A percentile compares a stretch with the other conserved stretches of the same genome.
phyloP scores from a whole-genome alignment of 2,888 invertebrate genomes.

The Punctoribates punctum region DNA sequence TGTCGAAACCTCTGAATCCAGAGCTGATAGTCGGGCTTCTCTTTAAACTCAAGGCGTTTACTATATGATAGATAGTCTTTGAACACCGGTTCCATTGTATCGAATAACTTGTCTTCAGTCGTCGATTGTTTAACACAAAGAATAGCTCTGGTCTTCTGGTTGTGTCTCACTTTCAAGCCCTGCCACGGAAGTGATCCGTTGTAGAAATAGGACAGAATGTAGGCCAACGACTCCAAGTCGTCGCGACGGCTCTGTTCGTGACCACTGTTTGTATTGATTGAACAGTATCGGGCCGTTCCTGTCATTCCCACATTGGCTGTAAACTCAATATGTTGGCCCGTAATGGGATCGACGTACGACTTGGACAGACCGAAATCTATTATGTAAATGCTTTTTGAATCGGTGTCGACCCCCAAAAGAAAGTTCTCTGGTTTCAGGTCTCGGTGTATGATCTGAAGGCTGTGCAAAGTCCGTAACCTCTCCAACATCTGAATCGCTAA shows the following conservation, averaged over 20 bases:
- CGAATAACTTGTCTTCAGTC: background rate
- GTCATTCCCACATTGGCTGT: background rate
- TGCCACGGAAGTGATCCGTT: background rate
- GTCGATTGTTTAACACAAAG: background rate
- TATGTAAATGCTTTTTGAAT: background rate
- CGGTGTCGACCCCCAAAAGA: background rate
- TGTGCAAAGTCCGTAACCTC: background rate
- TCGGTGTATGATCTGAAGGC: background rate
- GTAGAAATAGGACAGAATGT: background rate
- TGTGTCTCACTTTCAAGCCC: background rate
- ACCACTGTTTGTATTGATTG: background rate
- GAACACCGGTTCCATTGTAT: background rate
- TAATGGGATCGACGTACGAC: background rate
- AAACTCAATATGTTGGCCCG: background rate
- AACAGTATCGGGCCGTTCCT: background rate
- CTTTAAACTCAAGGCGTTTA: background rate
- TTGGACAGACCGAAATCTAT: background rate
- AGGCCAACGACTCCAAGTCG: constrained; percentile 4
- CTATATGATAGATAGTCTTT: background rate
- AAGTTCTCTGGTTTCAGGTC: background rate
- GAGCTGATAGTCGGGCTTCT: background rate
- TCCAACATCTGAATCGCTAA: background rate
- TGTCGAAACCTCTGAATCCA: background rate
- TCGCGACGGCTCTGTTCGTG: background rate
- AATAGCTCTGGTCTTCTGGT: too few relatives aligned